Base-by-base conservation (phyloP, 1,140 invertebrate genomes). In the Drosophila mojavensis region DNA sequence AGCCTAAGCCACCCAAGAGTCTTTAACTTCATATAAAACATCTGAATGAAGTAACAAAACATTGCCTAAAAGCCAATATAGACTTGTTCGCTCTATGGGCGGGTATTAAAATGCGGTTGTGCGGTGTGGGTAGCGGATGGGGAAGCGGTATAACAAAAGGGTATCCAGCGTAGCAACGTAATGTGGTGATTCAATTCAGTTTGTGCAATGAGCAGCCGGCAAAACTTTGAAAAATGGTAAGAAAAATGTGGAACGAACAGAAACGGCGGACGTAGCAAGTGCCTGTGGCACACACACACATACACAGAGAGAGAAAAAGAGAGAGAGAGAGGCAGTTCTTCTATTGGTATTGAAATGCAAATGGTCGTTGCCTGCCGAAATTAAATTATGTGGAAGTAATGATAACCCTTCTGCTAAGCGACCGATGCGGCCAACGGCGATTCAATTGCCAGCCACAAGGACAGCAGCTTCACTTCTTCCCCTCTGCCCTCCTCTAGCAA, bases 371-470 rank as follows among this genome's bases (percentile, higher is more conserved):
- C 75, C 78, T 89, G 75, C 78, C 75, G 75, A 91, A 91, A 91
- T 91, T 91, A 91, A 91, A 91, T 91, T 91, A 91, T 89, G 89
- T 91, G 89, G 89, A 91, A 91, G 83, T 91, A 91, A 91, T 91
- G 89, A 91, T 91, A 91, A 91, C 89, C 89, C 79, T 79, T 85
- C 80, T 81, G 83, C 81, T 60, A 78, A 69, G 63, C 74, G 53
- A 65, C 61, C 28, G 63, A 55, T 76, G 54, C 61, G 62, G 55
- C 70, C 75, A 64, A 59, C 72, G 72, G 39, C 39, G 73, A 70
- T 75, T 75, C 67, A 75, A 75, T 75, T 70, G 67, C 67, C 70
- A 66, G 65, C 41, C 56, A 60, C 54, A 30, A 53, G 67, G 43
- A 71, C 56, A 54, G 58, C 36, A 39, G 36, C 43, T 5, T 6